Evolutionary conservation across 2,113 vertebrate genomes (phyloP), one percentile per base, ranked within the genome.

Genomic region (Gavia stellata): DNA sequence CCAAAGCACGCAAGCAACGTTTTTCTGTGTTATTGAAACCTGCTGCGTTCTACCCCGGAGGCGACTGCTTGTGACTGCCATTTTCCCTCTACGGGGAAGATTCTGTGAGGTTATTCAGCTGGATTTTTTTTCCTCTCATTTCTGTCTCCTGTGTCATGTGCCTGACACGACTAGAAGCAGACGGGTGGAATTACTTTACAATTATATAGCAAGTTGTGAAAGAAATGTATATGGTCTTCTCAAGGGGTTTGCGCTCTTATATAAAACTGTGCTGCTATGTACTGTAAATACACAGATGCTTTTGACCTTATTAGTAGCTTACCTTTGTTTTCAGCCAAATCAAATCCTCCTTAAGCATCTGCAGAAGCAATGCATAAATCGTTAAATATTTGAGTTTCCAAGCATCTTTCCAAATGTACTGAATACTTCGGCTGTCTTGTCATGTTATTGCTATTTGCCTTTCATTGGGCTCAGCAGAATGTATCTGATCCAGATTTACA

Each of bases 361-460:
- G 61, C 61, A 91, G 49, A 94, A 92, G 28, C 2, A 4, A 81
- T 59, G 55, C 36, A 88, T 81, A 79, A 86, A 92, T 88, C 84
- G 75, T 92, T 83, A 94, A 93, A 86, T 87, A 89, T 88, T 91
- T 91, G 34, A 33, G 34, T 91, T 95, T 95, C 61, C 77, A 91
- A 81, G 25, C 40, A 55, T 84, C 42, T 65, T 78, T 97, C 71
- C 84, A 92, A 93, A 94, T 44, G 28, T 65, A 68, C 70, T 81
- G 55, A 93, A 79, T 96, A 96, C 92, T 92, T 95, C 73, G 92
- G 29, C 86, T 93, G 38, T 67, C 77, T 77, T 86, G 63, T 93
- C 77, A 55, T 47, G 21, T 89, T 87, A 71, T 13, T 92, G 56
- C 38, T 74, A 58, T 86, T 93, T 93, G 68, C 59, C 65, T 92